phyloP scores from a whole-genome alignment of 2,113 vertebrate species.

The Dunckerocampus dactyliophorus region DNA sequence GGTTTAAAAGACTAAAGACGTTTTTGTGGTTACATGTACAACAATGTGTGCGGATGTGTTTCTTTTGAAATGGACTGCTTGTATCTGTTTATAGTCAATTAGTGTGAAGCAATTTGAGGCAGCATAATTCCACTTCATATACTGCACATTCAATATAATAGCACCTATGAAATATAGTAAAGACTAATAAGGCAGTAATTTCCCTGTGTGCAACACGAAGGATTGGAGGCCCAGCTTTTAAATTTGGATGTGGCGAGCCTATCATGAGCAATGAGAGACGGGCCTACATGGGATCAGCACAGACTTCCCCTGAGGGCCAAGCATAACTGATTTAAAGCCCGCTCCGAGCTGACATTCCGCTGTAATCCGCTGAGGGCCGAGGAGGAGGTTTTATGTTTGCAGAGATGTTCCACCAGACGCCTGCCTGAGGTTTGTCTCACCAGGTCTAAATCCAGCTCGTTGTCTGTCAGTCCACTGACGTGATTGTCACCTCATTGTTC shows the following conservation, averaged over 20 bases:
- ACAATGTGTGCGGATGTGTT: slow-evolving; percentile 4
- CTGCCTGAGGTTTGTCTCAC: slow-evolving; percentile 21
- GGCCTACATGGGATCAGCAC: slow-evolving; percentile 65
- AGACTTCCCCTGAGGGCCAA: slow-evolving; percentile 61
- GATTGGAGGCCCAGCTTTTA: slow-evolving; percentile 49
- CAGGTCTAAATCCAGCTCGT: slow-evolving; percentile 37
- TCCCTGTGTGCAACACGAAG: slow-evolving; percentile 24
- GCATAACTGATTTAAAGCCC: slow-evolving; percentile 74
- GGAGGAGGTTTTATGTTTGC: slow-evolving; percentile 67
- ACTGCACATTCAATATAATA: background rate
- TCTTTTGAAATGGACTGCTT: slow-evolving; percentile 12
- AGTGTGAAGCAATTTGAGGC: background rate
- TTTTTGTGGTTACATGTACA: slow-evolving; percentile 13
- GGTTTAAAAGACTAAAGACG: slow-evolving; percentile 10
- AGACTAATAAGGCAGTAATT: slow-evolving; percentile 22
- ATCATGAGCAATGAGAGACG: slow-evolving; percentile 67
- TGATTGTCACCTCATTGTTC: slow-evolving; percentile 43
- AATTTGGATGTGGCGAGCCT: slow-evolving; percentile 64
- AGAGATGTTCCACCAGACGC: slow-evolving; percentile 66
- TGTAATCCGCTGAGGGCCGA: slow-evolving; percentile 72
- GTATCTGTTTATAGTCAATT: slow-evolving; percentile 6
- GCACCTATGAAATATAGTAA: background rate
- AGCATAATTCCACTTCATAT: background rate
- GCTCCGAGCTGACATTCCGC: slow-evolving; percentile 69
- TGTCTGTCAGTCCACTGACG: slow-evolving; percentile 47